A percentile compares a stretch with the other conserved stretches of the same genome.
phyloP scores from a whole-genome alignment of 2,113 vertebrate genomes.

The Thalassoma bifasciatum region DNA sequence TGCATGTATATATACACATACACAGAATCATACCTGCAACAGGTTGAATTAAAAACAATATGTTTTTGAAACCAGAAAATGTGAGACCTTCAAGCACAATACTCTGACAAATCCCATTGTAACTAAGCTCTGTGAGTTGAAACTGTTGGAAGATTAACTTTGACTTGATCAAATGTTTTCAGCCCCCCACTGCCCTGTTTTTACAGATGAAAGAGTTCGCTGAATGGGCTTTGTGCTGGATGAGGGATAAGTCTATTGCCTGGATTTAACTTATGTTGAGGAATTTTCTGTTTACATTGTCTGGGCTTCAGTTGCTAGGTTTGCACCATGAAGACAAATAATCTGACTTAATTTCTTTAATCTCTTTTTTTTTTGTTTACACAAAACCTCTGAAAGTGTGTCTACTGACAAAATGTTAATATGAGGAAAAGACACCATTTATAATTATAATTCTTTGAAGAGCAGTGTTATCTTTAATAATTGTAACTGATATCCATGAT shows the following conservation, averaged over 20 bases:
- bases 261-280: slow-evolving; percentile 49
- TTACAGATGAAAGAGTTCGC: slow-evolving; percentile 62
- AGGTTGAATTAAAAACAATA: slow-evolving; percentile 4
- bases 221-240: slow-evolving; percentile 67
- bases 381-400: not conserved
- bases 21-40: not conserved
- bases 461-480: not conserved
- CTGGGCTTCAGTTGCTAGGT: slow-evolving; percentile 25
- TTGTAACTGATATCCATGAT: not conserved
- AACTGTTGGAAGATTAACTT: slow-evolving; percentile 66
- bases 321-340: slow-evolving; percentile 30
- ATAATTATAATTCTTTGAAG: not conserved
- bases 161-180: slow-evolving; percentile 67
- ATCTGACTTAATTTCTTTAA: slow-evolving; percentile 13
- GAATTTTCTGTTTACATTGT: slow-evolving; percentile 46
- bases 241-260: slow-evolving; percentile 68
- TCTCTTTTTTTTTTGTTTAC: slow-evolving; percentile 3
- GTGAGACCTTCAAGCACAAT: not conserved
- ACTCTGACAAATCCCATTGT: slow-evolving; percentile 11
- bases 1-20: too few relatives aligned
- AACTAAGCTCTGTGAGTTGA: slow-evolving; percentile 47
- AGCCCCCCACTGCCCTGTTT: slow-evolving; percentile 49
- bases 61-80: slow-evolving; percentile 1
- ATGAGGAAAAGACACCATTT: not conserved
- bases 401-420: too few relatives aligned